Evolutionary conservation across 2,797 vertebrate genomes (phyloP).

Genomic region (Gobionotothen gibberifrons): DNA sequence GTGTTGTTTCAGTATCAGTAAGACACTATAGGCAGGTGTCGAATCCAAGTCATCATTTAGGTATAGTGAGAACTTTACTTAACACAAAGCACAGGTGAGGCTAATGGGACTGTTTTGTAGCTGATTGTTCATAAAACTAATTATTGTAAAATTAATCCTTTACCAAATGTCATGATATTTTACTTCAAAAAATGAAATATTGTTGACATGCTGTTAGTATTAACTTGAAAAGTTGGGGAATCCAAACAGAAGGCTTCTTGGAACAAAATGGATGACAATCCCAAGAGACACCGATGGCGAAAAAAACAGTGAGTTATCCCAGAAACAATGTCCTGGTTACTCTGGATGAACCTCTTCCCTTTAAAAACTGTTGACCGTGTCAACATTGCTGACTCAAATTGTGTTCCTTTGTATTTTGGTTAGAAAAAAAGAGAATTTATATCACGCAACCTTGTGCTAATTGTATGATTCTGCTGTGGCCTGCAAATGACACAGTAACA

Average conservation of each 20-base stretch:
- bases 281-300: not conserved
- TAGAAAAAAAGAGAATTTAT: not conserved
- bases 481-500: conserved; percentile 51
- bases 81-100: not conserved
- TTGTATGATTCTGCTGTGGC: conserved; percentile 13
- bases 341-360: not conserved
- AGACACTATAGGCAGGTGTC: no score
- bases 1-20: no score
- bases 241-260: not conserved
- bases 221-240: not conserved
- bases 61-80: no score
- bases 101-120: not conserved
- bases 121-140: not conserved
- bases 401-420: not conserved
- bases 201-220: no score
- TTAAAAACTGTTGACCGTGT: not conserved
- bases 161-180: no score
- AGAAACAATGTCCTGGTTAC: not conserved
- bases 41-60: no score
- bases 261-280: not conserved
- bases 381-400: not conserved
- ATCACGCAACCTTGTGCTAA: conserved; percentile 20
- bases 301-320: not conserved
- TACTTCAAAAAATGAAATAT: no score
- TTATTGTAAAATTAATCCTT: no score